phyloP scores from a whole-genome alignment of 2,888 invertebrate species.

The Lasius fuliginosus region DNA sequence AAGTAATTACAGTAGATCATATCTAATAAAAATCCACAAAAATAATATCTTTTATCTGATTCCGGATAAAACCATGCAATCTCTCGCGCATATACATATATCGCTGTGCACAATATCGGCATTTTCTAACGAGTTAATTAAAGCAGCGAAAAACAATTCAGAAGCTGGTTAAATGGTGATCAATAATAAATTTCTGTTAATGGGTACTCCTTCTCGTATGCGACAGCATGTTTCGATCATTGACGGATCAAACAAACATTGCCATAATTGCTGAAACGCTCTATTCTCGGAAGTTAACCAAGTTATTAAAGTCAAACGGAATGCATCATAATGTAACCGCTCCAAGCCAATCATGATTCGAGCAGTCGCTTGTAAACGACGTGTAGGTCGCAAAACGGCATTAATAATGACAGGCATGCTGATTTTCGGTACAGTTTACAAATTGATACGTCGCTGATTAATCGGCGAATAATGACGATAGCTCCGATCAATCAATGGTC shows the following conservation, averaged over 20 bases:
- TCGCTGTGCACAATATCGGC: neutral
- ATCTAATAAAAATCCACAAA: neutral
- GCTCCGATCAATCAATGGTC: neutral
- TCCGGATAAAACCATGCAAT: neutral
- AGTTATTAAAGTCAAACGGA: conserved; percentile 60
- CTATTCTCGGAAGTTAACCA: conserved; percentile 52
- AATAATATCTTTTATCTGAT: neutral
- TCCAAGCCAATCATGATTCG: neutral
- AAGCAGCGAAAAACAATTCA: neutral
- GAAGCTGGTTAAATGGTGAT: conserved; percentile 36
- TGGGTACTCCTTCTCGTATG: neutral
- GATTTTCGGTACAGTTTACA: conserved; percentile 64
- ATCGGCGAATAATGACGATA: neutral
- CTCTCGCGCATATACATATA: neutral
- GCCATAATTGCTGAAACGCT: neutral
- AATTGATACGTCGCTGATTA: neutral
- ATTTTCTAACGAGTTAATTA: conserved; percentile 38
- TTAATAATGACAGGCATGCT: conserved; percentile 57
- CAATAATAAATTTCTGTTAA: conserved; percentile 50
- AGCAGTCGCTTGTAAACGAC: conserved; percentile 57
- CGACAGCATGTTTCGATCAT: neutral
- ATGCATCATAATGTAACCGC: conserved; percentile 52
- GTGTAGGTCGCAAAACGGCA: conserved; percentile 57
- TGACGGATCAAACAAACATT: conserved; percentile 50
- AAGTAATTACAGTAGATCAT: neutral